These are phyloP conservation scores for Pitta sordida DNA, from an alignment of 2,113 vertebrate species.

Conservation along the genomic window DNA sequence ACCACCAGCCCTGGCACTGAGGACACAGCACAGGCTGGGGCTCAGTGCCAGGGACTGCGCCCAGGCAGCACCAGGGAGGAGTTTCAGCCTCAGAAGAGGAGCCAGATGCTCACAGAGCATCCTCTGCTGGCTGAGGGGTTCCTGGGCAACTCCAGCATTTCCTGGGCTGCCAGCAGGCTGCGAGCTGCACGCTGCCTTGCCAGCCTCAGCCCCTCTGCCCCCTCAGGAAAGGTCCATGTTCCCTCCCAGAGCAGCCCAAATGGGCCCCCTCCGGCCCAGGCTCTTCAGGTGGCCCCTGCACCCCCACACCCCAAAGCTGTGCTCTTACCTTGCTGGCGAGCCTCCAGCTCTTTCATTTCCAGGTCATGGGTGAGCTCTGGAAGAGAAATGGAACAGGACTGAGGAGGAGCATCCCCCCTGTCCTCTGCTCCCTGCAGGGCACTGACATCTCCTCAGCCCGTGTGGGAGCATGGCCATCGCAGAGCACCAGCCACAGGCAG, in stretches of 20 bases:
- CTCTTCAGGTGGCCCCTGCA: fast-evolving
- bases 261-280: background rate
- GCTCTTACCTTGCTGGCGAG: conserved; percentile 76
- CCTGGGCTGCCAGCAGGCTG: background rate
- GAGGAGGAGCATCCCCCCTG: background rate
- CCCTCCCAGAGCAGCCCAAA: background rate
- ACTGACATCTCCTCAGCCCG: background rate
- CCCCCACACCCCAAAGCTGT: background rate
- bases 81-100: background rate
- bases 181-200: background rate
- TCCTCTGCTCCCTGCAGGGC: background rate
- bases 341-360: conserved; percentile 74
- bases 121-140: background rate
- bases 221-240: background rate
- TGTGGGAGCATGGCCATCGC: background rate
- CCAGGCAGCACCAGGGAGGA: background rate
- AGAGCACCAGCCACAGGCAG: background rate
- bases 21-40: background rate
- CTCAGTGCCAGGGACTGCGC: background rate
- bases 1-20: background rate
- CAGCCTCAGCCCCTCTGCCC: background rate
- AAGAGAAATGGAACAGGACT: background rate
- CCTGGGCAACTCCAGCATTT: background rate
- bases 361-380: conserved; percentile 78
- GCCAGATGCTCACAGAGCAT: background rate